Evolutionary conservation across 37 sponge, comb jelly and placozoan genomes (phyloP).

Genomic region (Crambe crambe): DNA sequence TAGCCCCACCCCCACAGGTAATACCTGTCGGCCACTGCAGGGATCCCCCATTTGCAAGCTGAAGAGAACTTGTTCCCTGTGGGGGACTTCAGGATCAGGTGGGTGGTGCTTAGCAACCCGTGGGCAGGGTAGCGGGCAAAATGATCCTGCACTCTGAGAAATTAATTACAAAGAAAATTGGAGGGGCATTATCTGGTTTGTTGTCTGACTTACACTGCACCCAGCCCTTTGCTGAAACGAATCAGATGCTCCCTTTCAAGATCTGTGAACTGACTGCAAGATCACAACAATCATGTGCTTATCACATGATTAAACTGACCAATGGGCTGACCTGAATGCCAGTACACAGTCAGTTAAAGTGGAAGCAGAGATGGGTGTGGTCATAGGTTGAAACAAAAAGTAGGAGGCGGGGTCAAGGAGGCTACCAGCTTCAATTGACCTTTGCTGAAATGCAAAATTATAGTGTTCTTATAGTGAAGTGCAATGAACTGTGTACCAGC

Average conservation of each 20-base stretch:
- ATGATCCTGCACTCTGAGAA: constrained; percentile 67
- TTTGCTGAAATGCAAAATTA: constrained; percentile 18
- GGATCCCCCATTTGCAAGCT: constrained; percentile 67
- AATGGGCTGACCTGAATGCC: constrained; percentile 47
- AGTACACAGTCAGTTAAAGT: constrained; percentile 58
- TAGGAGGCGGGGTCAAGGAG: constrained; percentile 51
- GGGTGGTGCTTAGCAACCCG: constrained; percentile 65
- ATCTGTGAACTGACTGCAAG: constrained; percentile 64
- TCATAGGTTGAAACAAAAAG: constrained; percentile 71
- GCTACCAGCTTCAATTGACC: constrained; percentile 32
- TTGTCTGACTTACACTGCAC: constrained; percentile 52
- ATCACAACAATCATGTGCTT: neutral
- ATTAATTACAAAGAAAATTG: neutral
- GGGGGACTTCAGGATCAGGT: constrained; percentile 69
- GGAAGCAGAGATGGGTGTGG: constrained; percentile 27
- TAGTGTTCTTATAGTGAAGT: neutral
- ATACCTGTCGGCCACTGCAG: constrained; percentile 68
- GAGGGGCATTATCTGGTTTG: neutral
- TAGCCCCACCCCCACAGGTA: neutral
- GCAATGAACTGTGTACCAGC: constrained; percentile 26
- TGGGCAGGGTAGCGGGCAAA: constrained; percentile 59
- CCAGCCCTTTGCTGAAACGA: constrained; percentile 50
- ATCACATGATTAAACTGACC: neutral
- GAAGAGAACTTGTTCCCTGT: constrained; percentile 66
- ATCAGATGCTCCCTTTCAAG: constrained; percentile 69